Base-by-base conservation (phyloP, 2,888 invertebrate species). In the Quadroppia sp. region DNA sequence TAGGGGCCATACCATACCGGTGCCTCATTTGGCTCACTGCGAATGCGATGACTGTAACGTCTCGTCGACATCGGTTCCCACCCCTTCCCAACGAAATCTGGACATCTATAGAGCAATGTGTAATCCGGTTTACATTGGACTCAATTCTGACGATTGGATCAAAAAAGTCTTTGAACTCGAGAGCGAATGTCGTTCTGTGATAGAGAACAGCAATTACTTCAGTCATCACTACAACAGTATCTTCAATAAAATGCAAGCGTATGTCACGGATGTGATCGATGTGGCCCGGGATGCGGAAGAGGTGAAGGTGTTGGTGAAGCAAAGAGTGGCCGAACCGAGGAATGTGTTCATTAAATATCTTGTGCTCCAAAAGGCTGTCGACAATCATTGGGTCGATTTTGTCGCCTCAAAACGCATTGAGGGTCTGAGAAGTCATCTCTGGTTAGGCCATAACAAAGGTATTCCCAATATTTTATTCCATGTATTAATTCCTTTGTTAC, bases 41-140 rank as follows among this genome's bases (percentile, higher is more conserved):
- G 56, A 56, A 17, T 56, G 56, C 28, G 56, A 56, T 56, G 56
- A 56, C 23, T 56, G 56, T 28, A 56, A 56, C 13, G 56, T 56
- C 15, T 56, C 56, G 2, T 28, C 56, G 13, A 56, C 56, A 23
- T 6, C 3, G 11, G 1, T 56, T 1, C 1, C 56, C 13, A 56
- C 56, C 3, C 56, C 56, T 6, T 56, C 56, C 28, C 56, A 56
- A 15, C 7, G 56, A 56, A 56, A 25, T 56, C 23, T 56, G 7
- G 56, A 56, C 13, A 23, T 56, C 28, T 56, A 56, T 56, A 20
- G 56, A 56, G 56, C 56, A 2, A 25, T 56, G 3, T 56, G 56
- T 56, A 56, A 56, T 56, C 56, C 56, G 7, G 11, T 4, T 15
- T 56, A 56, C 13, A 56, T 56, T 56, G 56, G 56, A 28, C 56